Evolutionary conservation across 2,113 vertebrate genomes (phyloP).

Genomic region (Cryptotis parvus): DNA sequence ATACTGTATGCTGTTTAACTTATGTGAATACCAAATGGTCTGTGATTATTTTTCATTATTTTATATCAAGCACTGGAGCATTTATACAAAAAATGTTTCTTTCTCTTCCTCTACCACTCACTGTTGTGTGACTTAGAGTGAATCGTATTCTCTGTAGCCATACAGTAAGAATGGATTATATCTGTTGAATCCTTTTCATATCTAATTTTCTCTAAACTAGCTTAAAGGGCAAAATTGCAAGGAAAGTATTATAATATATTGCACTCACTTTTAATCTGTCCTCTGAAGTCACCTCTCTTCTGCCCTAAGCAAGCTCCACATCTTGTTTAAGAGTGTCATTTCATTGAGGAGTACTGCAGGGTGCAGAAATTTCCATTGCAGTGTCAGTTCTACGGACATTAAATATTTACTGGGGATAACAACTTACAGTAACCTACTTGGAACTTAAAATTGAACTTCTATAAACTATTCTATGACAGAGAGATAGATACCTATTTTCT

Average conservation of each 20-base stretch:
- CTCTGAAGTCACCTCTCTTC: constrained; percentile 46
- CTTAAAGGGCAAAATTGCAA: constrained; percentile 3
- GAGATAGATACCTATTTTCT: constrained; percentile 60
- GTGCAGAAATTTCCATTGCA: constrained; percentile 40
- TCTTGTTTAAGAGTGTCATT: constrained; percentile 67
- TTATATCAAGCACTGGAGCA: constrained; percentile 25
- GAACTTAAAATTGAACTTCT: constrained; percentile 58
- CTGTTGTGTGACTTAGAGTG: background rate
- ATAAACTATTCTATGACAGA: constrained; percentile 60
- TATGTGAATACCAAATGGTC: constrained; percentile 26
- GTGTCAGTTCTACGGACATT: background rate
- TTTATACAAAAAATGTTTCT: constrained; percentile 19
- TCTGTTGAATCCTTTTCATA: constrained; percentile 45
- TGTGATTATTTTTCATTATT: constrained; percentile 29
- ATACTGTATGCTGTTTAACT: background rate
- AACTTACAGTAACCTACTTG: constrained; percentile 32
- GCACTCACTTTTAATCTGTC: constrained; percentile 47
- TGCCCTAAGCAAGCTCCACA: constrained; percentile 64
- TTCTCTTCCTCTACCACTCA: background rate
- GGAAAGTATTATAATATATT: constrained; percentile 32
- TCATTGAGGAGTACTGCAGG: background rate
- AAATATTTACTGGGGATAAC: constrained; percentile 67
- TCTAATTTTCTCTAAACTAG: background rate
- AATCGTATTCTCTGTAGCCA: background rate
- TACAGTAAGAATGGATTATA: background rate